Percentiles rank a stretch among this genome's conserved stretches.
phyloP scores from a whole-genome alignment of 2,797 vertebrate genomes.

The Xenops minutus region DNA sequence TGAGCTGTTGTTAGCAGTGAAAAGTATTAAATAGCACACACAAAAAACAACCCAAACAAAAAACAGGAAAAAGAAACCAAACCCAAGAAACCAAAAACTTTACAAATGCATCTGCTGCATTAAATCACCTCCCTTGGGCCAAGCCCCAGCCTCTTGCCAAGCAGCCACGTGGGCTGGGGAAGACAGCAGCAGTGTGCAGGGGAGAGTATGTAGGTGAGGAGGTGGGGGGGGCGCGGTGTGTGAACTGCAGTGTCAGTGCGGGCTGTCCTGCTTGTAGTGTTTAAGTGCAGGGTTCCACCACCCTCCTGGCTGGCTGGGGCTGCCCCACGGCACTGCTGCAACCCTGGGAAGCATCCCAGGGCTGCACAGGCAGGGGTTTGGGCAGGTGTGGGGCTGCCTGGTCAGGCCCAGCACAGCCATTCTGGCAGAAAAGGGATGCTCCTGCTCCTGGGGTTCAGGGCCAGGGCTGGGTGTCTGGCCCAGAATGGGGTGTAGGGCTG shows the following conservation, averaged over 20 bases:
- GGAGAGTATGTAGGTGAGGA: accelerated
- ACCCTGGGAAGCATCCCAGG: neutral
- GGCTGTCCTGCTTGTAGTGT: neutral
- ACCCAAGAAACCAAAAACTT: neutral
- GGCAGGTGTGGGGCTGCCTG: neutral
- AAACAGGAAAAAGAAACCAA: neutral
- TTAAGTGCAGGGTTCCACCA: neutral
- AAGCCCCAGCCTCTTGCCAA: neutral
- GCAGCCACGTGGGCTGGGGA: neutral
- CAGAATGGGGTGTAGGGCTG: neutral
- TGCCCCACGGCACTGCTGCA: neutral
- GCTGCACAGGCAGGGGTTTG: neutral
- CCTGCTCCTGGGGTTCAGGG: neutral
- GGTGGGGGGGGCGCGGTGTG: neutral
- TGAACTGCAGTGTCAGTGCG: accelerated
- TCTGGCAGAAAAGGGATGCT: neutral
- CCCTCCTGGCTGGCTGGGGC: neutral
- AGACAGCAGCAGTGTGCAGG: neutral
- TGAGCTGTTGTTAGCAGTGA: neutral
- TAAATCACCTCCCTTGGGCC: neutral
- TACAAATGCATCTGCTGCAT: neutral
- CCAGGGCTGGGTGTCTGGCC: neutral
- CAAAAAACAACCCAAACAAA: neutral
- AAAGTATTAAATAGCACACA: neutral
- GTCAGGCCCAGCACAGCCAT: neutral